Evolutionary conservation across 2,797 vertebrate species (phyloP).

Genomic region (Sebastes jordani): DNA sequence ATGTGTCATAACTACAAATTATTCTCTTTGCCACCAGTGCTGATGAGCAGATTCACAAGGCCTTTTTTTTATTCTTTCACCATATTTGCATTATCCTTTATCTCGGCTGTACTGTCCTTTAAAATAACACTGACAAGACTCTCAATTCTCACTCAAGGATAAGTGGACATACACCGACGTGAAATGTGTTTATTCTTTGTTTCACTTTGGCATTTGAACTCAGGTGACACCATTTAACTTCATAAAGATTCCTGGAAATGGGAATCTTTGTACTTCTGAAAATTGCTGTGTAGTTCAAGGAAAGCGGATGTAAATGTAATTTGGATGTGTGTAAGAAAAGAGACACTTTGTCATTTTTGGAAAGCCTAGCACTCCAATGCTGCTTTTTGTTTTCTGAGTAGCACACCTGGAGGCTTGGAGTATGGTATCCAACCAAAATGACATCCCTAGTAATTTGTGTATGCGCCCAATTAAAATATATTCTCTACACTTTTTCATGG

Average conservation of each 20-base stretch:
- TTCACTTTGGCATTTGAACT: constrained; percentile 8
- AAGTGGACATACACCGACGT: not conserved
- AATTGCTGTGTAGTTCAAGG: not conserved
- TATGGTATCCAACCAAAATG: not conserved
- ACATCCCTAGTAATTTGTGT: not conserved
- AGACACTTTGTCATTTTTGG: not conserved
- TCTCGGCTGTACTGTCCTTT: constrained; percentile 2
- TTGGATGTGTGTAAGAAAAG: not conserved
- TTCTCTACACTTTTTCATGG: not conserved
- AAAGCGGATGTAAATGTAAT: not conserved
- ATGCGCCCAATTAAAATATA: not conserved
- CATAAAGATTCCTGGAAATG: not conserved
- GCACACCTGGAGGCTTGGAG: too few relatives aligned
- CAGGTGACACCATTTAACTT: not conserved
- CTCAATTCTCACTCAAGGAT: not conserved
- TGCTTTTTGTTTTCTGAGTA: not conserved
- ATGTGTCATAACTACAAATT: constrained; percentile 73
- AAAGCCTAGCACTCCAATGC: not conserved
- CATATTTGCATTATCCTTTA: constrained; percentile 35
- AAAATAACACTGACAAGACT: constrained; percentile 16
- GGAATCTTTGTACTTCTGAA: not conserved
- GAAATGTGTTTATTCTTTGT: not conserved
- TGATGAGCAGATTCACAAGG: constrained; percentile 50
- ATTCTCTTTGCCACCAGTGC: constrained; percentile 39
- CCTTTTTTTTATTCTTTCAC: constrained; percentile 10